Evolutionary conservation across 2,113 vertebrate species (phyloP), one percentile per base, ranked within the genome.

Genomic region (Bostrychus sinensis): DNA sequence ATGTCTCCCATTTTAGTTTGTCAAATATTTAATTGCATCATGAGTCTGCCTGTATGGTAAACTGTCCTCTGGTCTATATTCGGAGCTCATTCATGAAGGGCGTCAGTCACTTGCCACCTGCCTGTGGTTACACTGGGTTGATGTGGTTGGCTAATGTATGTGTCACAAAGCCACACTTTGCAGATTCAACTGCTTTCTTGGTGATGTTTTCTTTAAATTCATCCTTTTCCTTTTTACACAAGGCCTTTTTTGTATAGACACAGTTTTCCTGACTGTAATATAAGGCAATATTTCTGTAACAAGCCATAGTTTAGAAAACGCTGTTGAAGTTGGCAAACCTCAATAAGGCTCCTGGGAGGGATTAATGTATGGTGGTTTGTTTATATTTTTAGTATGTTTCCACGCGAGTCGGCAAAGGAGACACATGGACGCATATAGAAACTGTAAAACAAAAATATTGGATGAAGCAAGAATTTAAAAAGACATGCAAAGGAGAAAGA

Each of bases 51-150:
- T 45, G 32, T 50, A 43, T 14, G 28, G 77, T 73, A 65, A 81
- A 67, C 36, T 59, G 48, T 46, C 37, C 20, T 64, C 17, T 20
- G 45, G 51, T 75, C 66, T 73, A 70, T 76, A 63, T 56, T 75
- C 42, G 55, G 71, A 46, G 30, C 36, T 55, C 64, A 66, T 73
- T 82, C 77, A 81, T 80, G 41, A 74, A 77, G 68, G 77, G 62
- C 73, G 64, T 84, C 79, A 74, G 71, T 87, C 74, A 80, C 56
- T 2, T 72, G 62, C 70, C 81, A 86, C 84, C 88, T 88, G 86
- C 76, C 75, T 87, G 84, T 77, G 86, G 84, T 81, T 25, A 4
- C 58, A 13, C 53, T 69, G 66, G n/a, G 46, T 23, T 61, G 46
- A 77, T 81, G 73, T 41, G 55, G 66, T 74, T 55, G 75, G 85